Percentiles rank a stretch among this genome's conserved stretches.
phyloP scores from a whole-genome alignment of 1,140 invertebrate genomes.

The Microplitis demolitor region DNA sequence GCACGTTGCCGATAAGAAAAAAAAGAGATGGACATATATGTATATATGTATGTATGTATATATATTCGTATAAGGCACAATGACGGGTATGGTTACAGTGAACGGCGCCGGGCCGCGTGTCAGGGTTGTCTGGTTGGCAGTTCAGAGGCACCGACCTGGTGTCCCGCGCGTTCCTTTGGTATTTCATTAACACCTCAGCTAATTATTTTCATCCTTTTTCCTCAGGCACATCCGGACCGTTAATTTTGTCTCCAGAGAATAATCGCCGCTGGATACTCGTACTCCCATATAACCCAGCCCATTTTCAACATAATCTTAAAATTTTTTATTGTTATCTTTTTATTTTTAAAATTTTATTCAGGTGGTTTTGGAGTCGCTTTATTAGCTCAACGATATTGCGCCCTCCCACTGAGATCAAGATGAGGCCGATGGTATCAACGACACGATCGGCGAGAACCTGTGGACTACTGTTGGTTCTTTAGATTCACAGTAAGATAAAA shows the following conservation, averaged over 20 bases:
- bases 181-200: constrained; percentile 64
- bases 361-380: not conserved
- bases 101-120: constrained; percentile 60
- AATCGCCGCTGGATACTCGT: too few relatives aligned
- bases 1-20: constrained; percentile 2
- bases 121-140: constrained; percentile 58
- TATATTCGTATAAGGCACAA: constrained; percentile 2
- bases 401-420: constrained; percentile 25
- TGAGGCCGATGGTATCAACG: constrained; percentile 26
- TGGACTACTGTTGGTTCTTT: constrained; percentile 22
- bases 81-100: constrained; percentile 37
- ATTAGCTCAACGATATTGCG: not conserved
- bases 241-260: not conserved
- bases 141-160: constrained; percentile 61
- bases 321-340: too few relatives aligned
- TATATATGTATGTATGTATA: not conserved
- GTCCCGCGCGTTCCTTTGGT: constrained; percentile 59
- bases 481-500: constrained; percentile 3
- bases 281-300: not conserved
- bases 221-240: constrained; percentile 7
- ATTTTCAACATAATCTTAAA: not conserved
- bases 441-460: constrained; percentile 26
- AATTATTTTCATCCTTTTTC: constrained; percentile 55
- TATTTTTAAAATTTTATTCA: not conserved
- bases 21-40: constrained; percentile 13